A percentile compares a stretch with the other conserved stretches of the same genome.
Evolutionary conservation across 2,113 vertebrate genomes (phyloP).

Genomic region (Chrysochloris asiatica): DNA sequence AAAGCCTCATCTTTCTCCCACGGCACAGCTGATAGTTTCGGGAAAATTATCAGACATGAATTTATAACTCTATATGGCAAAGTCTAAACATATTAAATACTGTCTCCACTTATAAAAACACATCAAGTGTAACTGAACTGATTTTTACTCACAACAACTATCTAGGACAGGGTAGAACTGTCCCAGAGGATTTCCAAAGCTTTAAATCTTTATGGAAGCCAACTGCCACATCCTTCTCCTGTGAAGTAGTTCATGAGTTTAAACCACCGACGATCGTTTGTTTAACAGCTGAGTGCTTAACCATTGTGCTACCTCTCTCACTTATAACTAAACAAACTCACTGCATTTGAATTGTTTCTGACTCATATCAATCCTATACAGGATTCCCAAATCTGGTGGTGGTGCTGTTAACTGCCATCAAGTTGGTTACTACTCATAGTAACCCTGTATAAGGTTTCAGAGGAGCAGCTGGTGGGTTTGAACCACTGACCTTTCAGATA

Average conservation of each 20-base stretch:
- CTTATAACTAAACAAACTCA: too few relatives aligned
- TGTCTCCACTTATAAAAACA: neutral
- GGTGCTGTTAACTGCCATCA: too few relatives aligned
- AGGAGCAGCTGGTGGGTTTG: too few relatives aligned
- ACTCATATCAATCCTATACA: too few relatives aligned
- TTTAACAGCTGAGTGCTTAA: neutral
- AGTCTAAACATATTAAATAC: neutral
- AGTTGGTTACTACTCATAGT: too few relatives aligned
- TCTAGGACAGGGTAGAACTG: neutral
- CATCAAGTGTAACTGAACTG: neutral
- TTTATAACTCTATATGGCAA: neutral
- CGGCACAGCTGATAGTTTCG: too few relatives aligned
- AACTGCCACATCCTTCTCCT: neutral
- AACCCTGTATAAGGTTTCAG: neutral
- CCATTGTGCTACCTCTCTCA: neutral
- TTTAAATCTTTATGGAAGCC: neutral
- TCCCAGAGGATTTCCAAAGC: neutral
- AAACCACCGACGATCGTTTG: neutral
- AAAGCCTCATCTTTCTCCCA: too few relatives aligned
- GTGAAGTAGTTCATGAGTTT: too few relatives aligned
- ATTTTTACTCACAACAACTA: neutral
- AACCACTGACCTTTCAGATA: too few relatives aligned
- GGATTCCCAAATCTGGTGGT: too few relatives aligned
- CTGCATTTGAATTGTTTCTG: too few relatives aligned
- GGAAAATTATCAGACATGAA: neutral